Evolutionary conservation across 2,113 vertebrate species (phyloP).

Genomic region (Prietella phreatophila): DNA sequence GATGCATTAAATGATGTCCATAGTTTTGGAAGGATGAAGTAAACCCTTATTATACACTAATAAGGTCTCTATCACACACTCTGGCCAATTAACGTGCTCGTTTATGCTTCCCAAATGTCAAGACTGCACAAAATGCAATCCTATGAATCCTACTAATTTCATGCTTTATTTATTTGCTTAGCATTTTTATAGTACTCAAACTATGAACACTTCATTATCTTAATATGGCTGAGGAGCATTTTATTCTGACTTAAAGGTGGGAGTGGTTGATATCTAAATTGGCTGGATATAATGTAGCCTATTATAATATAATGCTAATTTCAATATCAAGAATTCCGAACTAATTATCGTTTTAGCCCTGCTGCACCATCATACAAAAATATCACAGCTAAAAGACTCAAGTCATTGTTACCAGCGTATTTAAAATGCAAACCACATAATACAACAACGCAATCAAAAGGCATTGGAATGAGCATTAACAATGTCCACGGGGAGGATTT

Average conservation of each 20-base stretch:
- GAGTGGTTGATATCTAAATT: not conserved
- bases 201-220: not conserved
- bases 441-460: constrained; percentile 18
- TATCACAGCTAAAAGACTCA: not conserved
- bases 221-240: no score
- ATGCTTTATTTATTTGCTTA: not conserved
- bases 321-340: not conserved
- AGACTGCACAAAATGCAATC: not conserved
- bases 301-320: not conserved
- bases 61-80: not conserved
- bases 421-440: constrained; percentile 32
- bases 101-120: not conserved
- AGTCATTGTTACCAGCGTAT: not conserved
- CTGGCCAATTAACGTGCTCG: not conserved
- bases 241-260: not conserved
- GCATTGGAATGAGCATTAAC: constrained; percentile 27
- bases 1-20: not conserved
- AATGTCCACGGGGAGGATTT: constrained; percentile 13
- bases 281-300: not conserved
- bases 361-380: not conserved
- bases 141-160: not conserved
- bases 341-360: not conserved
- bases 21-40: not conserved
- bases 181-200: not conserved
- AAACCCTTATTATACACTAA: not conserved